A percentile compares a stretch with the other conserved stretches of the same genome.
phyloP scores from a whole-genome alignment of 2,797 vertebrate species.

The Lutjanus campechanus region DNA sequence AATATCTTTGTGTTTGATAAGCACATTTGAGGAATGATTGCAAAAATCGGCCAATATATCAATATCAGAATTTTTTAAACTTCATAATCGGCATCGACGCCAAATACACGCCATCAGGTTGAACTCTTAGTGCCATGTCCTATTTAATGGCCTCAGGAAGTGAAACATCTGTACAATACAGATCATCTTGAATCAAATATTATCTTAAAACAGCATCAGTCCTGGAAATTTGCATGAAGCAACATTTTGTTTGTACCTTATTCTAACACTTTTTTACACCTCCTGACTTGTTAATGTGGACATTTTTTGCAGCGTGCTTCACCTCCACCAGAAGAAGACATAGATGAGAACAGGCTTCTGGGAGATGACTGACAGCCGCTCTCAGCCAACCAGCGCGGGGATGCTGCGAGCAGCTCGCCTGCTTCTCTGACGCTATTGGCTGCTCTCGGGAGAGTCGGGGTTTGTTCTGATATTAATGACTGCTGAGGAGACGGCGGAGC shows the following conservation, averaged over 20 bases:
- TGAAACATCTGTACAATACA: background rate
- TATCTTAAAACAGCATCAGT: background rate
- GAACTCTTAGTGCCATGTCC: no score
- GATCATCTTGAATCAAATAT: background rate
- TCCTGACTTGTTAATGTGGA: constrained; percentile 28
- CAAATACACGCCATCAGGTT: no score
- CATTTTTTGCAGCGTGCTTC: constrained; percentile 77
- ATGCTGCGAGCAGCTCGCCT: constrained; percentile 81
- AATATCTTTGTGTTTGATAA: no score
- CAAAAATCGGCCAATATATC: no score
- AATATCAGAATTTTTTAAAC: no score
- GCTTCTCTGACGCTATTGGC: constrained; percentile 87
- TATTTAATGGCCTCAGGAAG: no score
- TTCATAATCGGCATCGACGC: no score
- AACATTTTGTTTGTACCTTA: background rate
- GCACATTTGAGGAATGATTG: no score
- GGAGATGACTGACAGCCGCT: constrained; percentile 86
- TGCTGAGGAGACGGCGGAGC: constrained; percentile 91
- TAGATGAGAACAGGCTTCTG: constrained; percentile 64
- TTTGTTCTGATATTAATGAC: constrained; percentile 90
- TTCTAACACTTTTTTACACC: background rate
- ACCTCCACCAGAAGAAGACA: constrained; percentile 78
- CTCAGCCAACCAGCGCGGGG: constrained; percentile 87
- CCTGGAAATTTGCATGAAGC: background rate
- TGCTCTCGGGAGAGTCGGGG: constrained; percentile 86